Conservation (phyloP, 1,140 invertebrate species). For the Eubasilissa regina region DNA sequence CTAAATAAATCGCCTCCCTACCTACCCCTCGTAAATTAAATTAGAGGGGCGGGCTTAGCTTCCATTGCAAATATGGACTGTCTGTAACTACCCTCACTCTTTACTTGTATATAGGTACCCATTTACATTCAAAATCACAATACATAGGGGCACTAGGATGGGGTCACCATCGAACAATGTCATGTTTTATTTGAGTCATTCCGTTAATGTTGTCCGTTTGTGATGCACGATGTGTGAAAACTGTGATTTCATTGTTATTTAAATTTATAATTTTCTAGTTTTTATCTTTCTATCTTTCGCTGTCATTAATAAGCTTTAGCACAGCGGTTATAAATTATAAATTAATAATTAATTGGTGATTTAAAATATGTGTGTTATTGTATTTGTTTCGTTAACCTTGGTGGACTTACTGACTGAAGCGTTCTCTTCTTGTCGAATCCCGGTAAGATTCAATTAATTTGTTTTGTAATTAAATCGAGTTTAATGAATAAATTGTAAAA, state of each 20-base stretch:
- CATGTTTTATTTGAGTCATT: conserved; percentile 48
- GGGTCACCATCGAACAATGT: conserved; percentile 40
- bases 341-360: no score
- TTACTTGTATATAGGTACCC: conserved; percentile 6
- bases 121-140: conserved; percentile 2
- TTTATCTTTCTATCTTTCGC: no score
- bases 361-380: no score
- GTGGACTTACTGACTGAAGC: no score
- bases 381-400: no score
- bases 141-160: conserved; percentile 38
- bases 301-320: no score
- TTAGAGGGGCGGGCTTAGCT: conserved; percentile 53
- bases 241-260: conserved; percentile 9
- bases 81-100: conserved; percentile 25
- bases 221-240: conserved; percentile 43
- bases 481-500: no score
- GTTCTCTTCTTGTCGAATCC: no score
- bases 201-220: conserved; percentile 46
- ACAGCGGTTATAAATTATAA: no score
- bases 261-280: no score
- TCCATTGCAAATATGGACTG: conserved; percentile 35
- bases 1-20: conserved; percentile 33
- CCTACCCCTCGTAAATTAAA: conserved; percentile 56
- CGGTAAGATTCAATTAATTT: no score
- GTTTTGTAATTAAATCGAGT: no score